Evolutionary conservation across 2,888 invertebrate species (phyloP).

Genomic region (Hyposoter didymator): DNA sequence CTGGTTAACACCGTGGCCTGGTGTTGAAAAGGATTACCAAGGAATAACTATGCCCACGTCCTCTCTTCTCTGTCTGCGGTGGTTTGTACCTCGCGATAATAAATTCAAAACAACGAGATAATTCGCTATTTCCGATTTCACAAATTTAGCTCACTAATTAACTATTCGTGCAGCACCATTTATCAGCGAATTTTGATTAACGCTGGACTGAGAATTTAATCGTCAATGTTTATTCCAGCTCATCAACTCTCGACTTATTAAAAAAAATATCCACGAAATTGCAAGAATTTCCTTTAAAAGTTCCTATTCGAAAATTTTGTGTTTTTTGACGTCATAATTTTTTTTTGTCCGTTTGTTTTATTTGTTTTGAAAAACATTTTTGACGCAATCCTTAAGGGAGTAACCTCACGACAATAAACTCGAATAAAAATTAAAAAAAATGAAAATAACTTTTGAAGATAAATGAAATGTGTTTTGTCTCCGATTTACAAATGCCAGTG

Average conservation of each 20-base stretch:
- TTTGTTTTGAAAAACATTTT: not conserved
- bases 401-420: not conserved
- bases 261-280: no score
- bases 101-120: conserved; percentile 44
- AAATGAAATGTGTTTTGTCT: not conserved
- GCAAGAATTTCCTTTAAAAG: no score
- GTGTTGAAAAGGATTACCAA: conserved; percentile 56
- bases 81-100: conserved; percentile 32
- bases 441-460: not conserved
- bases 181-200: conserved; percentile 4
- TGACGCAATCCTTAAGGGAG: not conserved
- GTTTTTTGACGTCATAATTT: no score
- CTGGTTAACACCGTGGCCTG: conserved; percentile 46
- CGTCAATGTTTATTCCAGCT: not conserved
- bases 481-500: conserved; percentile 10
- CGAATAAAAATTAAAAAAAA: not conserved
- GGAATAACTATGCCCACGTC: conserved; percentile 33
- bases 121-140: conserved; percentile 29
- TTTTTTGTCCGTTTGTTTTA: no score
- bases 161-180: conserved; percentile 8
- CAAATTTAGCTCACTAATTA: conserved; percentile 46
- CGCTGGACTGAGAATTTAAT: not conserved
- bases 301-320: no score
- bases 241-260: no score
- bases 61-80: not conserved